Conservation (phyloP, 2,797 vertebrate genomes). For the Urosaurus nigricauda region DNA sequence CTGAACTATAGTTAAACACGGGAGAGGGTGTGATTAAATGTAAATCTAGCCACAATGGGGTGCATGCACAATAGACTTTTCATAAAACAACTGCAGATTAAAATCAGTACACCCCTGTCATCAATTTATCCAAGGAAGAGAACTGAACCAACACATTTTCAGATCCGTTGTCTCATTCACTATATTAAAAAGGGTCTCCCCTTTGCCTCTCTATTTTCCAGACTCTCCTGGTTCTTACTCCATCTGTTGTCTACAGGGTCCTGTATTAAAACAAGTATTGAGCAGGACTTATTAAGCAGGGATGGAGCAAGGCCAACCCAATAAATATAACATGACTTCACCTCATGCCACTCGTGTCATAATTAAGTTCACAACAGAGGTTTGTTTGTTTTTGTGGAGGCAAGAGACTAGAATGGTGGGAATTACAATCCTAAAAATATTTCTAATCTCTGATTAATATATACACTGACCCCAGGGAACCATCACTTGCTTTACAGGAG, state of each 20-base stretch:
- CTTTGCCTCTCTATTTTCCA: not conserved
- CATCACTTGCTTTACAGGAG: not conserved
- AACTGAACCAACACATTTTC: not conserved
- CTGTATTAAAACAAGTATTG: not conserved
- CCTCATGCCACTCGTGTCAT: not conserved
- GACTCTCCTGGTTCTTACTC: not conserved
- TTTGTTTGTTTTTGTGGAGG: too few species aligned
- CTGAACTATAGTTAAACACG: not conserved
- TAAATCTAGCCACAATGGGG: not conserved
- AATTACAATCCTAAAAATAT: too few species aligned
- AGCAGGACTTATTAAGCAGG: not conserved
- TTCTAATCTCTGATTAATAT: too few species aligned
- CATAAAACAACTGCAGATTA: not conserved
- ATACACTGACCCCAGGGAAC: not conserved
- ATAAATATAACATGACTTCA: not conserved
- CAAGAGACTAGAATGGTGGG: too few species aligned
- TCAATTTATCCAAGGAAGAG: not conserved
- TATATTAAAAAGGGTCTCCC: not conserved
- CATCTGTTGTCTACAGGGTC: not conserved
- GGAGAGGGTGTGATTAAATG: not conserved
- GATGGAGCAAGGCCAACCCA: not conserved
- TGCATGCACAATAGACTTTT: not conserved
- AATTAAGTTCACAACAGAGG: not conserved
- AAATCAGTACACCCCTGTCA: not conserved
- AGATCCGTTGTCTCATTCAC: not conserved